These are phyloP conservation scores for Orcinus orca DNA, from an alignment of 2,113 vertebrate genomes.

Conservation along the genomic window DNA sequence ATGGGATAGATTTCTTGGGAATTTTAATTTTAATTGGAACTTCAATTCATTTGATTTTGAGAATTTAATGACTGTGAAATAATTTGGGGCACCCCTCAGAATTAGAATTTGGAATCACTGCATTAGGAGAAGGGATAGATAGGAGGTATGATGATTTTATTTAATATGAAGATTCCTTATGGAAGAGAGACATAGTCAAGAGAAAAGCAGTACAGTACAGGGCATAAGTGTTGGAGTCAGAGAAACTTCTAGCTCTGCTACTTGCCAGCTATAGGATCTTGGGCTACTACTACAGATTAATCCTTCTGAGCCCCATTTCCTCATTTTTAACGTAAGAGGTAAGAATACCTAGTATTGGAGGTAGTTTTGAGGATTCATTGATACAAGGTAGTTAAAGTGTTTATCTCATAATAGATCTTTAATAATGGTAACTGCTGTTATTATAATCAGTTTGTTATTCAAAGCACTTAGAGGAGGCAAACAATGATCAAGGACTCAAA, in stretches of 20 bases:
- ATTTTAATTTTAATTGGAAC: background rate
- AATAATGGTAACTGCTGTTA: background rate
- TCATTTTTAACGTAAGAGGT: background rate
- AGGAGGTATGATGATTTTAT: background rate
- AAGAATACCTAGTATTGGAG: background rate
- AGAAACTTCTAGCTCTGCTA: background rate
- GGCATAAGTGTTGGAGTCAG: background rate
- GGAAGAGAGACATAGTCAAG: background rate
- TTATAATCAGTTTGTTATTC: background rate
- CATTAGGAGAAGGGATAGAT: background rate
- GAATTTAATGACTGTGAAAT: background rate
- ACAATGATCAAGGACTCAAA: background rate
- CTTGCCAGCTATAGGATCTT: background rate
- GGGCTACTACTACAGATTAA: background rate
- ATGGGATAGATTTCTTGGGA: background rate
- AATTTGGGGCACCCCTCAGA: background rate
- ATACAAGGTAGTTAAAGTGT: background rate
- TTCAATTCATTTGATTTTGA: constrained; percentile 29
- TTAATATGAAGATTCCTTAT: background rate
- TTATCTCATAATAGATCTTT: background rate
- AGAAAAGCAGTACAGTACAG: background rate
- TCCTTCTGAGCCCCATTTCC: background rate
- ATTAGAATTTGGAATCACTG: constrained; percentile 13
- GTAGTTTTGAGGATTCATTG: background rate
- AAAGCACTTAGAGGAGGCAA: background rate